phyloP scores from a whole-genome alignment of 2,888 invertebrate genomes.

The Tetragonula carbonaria region DNA sequence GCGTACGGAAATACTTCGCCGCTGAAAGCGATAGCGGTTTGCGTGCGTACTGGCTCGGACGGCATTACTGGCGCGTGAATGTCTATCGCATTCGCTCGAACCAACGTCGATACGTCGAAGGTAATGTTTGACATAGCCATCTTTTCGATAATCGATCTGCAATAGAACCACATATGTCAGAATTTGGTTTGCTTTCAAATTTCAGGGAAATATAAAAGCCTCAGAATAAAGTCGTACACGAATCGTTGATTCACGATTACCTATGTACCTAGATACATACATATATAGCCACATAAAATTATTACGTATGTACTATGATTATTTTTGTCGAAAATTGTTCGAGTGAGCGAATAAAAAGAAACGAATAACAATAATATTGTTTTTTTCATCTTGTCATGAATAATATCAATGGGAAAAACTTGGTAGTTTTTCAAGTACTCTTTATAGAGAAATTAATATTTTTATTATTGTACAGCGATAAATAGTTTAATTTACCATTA shows the following conservation, averaged over 20 bases:
- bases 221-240: background rate
- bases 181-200: background rate
- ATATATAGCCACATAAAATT: background rate
- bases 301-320: conserved; percentile 11
- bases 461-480: too few species aligned
- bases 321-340: background rate
- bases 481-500: too few species aligned
- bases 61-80: conserved; percentile 87
- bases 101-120: conserved; percentile 88
- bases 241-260: conserved; percentile 2
- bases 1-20: conserved; percentile 94
- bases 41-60: conserved; percentile 84
- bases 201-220: background rate
- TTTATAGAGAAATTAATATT: too few species aligned
- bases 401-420: background rate
- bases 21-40: conserved; percentile 85
- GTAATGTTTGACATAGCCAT: conserved; percentile 88
- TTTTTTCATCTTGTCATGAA: too few species aligned
- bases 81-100: conserved; percentile 89
- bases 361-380: background rate
- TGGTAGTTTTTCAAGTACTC: too few species aligned
- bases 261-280: too few species aligned
- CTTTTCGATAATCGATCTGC: conserved; percentile 87
- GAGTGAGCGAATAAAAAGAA: background rate
- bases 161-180: background rate